Evolutionary conservation across 2,113 vertebrate genomes (phyloP).

Genomic region (Tenebrosternarchus preto): DNA sequence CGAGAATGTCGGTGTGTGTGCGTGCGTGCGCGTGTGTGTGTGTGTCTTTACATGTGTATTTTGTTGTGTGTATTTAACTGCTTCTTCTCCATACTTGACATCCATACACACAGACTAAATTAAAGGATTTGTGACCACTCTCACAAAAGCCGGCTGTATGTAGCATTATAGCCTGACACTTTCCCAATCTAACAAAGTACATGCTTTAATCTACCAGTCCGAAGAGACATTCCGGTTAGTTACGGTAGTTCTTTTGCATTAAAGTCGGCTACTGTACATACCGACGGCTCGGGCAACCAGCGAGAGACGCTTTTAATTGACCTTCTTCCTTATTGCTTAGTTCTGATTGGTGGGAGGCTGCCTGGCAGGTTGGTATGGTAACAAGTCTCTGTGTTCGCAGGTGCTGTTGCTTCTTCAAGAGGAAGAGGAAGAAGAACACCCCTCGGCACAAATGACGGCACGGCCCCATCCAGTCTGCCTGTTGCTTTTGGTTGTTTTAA

Average conservation of each 20-base stretch:
- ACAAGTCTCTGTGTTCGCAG: slow-evolving; percentile 75
- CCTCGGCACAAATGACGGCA: slow-evolving; percentile 92
- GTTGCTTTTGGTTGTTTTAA: slow-evolving; percentile 36
- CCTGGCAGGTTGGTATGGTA: background rate
- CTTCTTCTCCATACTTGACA: background rate
- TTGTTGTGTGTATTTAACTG: slow-evolving; percentile 14
- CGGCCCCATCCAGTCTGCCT: background rate
- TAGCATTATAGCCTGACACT: background rate
- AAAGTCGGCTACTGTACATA: slow-evolving; percentile 20
- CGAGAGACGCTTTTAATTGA: background rate
- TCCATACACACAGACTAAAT: background rate
- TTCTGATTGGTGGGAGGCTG: background rate
- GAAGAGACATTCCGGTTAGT: slow-evolving; percentile 4
- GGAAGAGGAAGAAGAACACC: slow-evolving; percentile 98
- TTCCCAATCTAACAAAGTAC: background rate
- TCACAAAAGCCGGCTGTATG: slow-evolving; percentile 9
- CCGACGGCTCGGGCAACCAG: slow-evolving; percentile 1
- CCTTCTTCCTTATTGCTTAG: background rate
- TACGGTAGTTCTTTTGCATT: slow-evolving; percentile 1
- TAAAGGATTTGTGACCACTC: background rate
- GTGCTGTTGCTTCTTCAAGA: slow-evolving; percentile 99
- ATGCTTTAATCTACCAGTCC: background rate
- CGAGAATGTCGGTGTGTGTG: slow-evolving; percentile 12
- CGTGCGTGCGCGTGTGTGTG: slow-evolving; percentile 24
- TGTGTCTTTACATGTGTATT: slow-evolving; percentile 5